A percentile compares a stretch with the other conserved stretches of the same genome.
Evolutionary conservation across 2,888 invertebrate species (phyloP).

Genomic region (Chrysina gloriosa): DNA sequence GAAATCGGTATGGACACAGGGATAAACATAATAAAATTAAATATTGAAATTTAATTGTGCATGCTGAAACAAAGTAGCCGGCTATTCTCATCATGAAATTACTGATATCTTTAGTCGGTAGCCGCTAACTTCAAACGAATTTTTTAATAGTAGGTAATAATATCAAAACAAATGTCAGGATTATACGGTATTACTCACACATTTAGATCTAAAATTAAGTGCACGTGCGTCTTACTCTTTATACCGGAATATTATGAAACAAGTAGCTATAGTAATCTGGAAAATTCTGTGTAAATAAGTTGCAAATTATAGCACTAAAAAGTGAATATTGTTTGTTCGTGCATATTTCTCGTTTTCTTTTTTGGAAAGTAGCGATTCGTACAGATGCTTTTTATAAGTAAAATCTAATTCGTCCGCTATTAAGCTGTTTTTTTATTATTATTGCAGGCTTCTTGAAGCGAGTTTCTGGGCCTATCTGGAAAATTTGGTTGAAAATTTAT

Average conservation of each 20-base stretch:
- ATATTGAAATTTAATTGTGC: too few relatives aligned
- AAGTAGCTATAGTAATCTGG: too few relatives aligned
- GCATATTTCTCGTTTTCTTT: too few relatives aligned
- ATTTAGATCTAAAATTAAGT: background rate
- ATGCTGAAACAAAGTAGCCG: background rate
- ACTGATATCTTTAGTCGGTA: background rate
- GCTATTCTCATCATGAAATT: background rate
- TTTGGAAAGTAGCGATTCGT: conserved; percentile 15
- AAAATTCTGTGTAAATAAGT: too few relatives aligned
- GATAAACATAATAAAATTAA: too few relatives aligned
- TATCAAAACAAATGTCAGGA: background rate
- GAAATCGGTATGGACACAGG: too few relatives aligned
- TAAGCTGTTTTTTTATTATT: background rate
- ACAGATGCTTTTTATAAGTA: background rate
- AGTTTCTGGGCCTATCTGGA: conserved; percentile 64
- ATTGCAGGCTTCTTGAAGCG: conserved; percentile 59
- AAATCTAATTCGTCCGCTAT: background rate
- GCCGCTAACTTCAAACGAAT: background rate
- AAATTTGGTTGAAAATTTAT: conserved; percentile 67
- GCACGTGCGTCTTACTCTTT: background rate
- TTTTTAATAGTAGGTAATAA: background rate
- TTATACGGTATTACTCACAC: background rate
- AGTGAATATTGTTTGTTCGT: too few relatives aligned
- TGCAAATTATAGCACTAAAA: background rate
- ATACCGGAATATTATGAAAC: too few relatives aligned